These are phyloP conservation scores for Drosophila ficusphila DNA, from an alignment of 1,140 invertebrate genomes.

Conservation along the genomic window DNA sequence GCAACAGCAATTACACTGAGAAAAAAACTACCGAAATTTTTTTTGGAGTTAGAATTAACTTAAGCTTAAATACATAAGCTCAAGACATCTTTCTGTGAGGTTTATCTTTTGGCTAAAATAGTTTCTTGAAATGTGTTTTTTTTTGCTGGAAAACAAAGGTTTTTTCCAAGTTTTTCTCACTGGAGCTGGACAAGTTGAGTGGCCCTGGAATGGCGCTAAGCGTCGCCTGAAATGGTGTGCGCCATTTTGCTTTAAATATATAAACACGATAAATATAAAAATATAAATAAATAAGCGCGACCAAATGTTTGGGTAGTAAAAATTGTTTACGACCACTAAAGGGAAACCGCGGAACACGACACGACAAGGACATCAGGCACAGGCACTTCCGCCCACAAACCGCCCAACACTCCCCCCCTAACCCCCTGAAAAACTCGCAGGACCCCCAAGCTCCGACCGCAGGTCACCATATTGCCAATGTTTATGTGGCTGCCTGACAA, in stretches of 20 bases:
- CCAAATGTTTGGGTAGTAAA: constrained; percentile 78
- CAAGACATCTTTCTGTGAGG: no score
- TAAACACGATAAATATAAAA: constrained; percentile 74
- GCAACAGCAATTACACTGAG: constrained; percentile 1
- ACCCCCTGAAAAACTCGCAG: no score
- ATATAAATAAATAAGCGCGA: constrained; percentile 52
- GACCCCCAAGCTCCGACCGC: constrained; percentile 15
- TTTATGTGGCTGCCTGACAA: constrained; percentile 63
- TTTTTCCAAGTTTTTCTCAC: no score
- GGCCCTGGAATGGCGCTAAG: constrained; percentile 59
- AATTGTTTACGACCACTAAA: constrained; percentile 79
- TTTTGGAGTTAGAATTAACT: neutral
- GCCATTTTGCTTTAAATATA: constrained; percentile 63
- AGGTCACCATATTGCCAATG: constrained; percentile 71
- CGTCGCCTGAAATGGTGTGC: constrained; percentile 58
- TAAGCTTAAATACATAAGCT: no score
- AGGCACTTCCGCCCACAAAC: neutral
- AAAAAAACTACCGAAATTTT: neutral
- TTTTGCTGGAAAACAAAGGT: no score
- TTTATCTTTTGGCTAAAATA: no score
- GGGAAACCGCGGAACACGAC: constrained; percentile 66
- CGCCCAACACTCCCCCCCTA: neutral
- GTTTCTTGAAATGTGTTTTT: neutral
- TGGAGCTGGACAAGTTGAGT: constrained; percentile 7
- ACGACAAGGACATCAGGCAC: constrained; percentile 23